Evolutionary conservation across 1,140 invertebrate genomes (phyloP), one percentile per base, ranked within the genome.

Genomic region (Manduca sexta): DNA sequence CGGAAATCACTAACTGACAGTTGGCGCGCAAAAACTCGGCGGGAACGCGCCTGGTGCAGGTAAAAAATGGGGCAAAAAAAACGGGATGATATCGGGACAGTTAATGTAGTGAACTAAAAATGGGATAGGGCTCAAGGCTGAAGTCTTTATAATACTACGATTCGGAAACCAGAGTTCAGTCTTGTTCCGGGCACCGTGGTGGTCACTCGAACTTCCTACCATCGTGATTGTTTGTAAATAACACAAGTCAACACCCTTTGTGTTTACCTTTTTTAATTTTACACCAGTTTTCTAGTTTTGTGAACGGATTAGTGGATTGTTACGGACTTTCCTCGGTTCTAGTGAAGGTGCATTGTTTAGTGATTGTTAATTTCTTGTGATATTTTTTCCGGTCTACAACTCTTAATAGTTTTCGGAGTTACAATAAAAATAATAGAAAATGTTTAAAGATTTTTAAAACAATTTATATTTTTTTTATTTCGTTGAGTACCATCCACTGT

Each of bases 101-200:
- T 73, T 57, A 61, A 66, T 68, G 61, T 74, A 74, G 43, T 64
- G 55, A 62, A 56, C 42, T 50, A 44, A 69, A 71, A 73, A 55
- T 74, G 75, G 70, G 69, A 79, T 79, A 73, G 60, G 61, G 54
- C 60, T 57, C 73, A 82, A 84, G 78, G 78, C 66, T 75, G 66
- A 61, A 64, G 54, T 61, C 74, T 84, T 26, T 84, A 81, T 76
- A 82, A 81, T 61, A 58, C 71, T 71, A 64, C 42, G 68, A 60
- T 61, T 60, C 69, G 55, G 60, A 66, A 72, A 76, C 77, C 78
- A 70, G 77, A 68, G 71, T 77, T 82, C 81, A 84, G 78, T 84
- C 70, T 72, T 61, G 56, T 64, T 80, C 72, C 56, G 68, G 62
- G 58, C 63, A 60, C 71, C 73, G 69, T 39, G 34, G 66, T 64